phyloP scores from a whole-genome alignment of 1,140 invertebrate species.

The Teleogryllus occipitalis region DNA sequence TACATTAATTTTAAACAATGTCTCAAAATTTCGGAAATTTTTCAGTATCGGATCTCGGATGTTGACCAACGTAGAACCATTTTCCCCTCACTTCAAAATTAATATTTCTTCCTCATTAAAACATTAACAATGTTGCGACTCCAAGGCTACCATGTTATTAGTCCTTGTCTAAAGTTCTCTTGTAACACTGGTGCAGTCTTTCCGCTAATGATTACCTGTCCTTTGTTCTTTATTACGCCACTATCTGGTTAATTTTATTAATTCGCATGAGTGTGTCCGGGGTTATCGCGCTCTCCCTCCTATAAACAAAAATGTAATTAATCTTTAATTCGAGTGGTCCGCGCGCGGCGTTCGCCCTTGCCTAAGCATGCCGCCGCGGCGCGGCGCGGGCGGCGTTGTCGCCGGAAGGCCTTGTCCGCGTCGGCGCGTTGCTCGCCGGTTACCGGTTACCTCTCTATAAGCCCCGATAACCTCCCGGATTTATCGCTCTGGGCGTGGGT shows the following conservation, averaged over 20 bases:
- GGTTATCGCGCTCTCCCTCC: not conserved
- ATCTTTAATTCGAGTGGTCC: not conserved
- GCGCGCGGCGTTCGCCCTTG: not conserved
- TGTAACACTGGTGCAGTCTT: not conserved
- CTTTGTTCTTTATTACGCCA: not conserved
- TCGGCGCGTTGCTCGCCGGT: not conserved
- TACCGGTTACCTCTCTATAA: conserved; percentile 1
- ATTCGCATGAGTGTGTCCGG: not conserved
- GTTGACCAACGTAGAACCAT: no score
- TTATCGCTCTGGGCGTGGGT: not conserved
- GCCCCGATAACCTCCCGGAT: conserved; percentile 2
- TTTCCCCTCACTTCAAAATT: no score
- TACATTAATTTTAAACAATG: no score
- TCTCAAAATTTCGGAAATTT: no score
- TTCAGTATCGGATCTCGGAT: no score
- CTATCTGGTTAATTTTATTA: not conserved
- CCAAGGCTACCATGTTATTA: not conserved
- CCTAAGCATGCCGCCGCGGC: no score
- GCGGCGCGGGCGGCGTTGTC: not conserved
- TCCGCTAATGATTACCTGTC: not conserved
- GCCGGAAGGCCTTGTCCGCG: not conserved
- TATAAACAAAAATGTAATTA: not conserved
- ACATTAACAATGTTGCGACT: not conserved
- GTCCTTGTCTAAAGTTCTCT: not conserved
- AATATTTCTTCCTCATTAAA: no score